Evolutionary conservation across 2,113 vertebrate genomes (phyloP), one percentile per base, ranked within the genome.

Genomic region (Siphamia tubifer): DNA sequence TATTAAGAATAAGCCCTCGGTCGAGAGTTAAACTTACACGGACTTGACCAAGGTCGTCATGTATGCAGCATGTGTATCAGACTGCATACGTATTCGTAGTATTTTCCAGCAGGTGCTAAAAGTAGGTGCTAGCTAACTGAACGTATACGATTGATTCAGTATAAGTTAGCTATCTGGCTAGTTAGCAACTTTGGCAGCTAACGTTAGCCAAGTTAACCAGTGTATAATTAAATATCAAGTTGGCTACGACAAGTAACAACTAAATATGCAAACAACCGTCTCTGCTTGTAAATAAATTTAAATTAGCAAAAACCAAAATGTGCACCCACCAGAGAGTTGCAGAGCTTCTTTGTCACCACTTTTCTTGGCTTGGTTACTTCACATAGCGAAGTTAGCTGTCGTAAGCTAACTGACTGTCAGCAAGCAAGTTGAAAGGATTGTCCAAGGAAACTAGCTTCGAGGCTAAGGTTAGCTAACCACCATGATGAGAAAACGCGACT

Each of bases 351-450:
- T 61, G 40, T 67, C 62, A 23, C 35, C 55, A 57, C 55, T 57
- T 67, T n/a, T 55, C 11, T 68, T 38, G 42, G 60, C 49, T 74
- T 9, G 38, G 19, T 57, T 27, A 76, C 53, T 60, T 84, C 66
- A 85, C 83, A 86, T 74, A 72, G 75, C 66, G 60, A 55, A 76
- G 58, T 81, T 84, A 86, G 85, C 85, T 57, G 53, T n/a, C 21
- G 48, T 24, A 40, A 79, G 77, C 77, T 86, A 82, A 66, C 62
- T 82, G 56, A 43, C 69, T 84, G 56, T 60, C 72, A 69, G 64
- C 54, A n/a, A 30, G 45, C 57, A 79, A 79, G 55, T 77, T 65
- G 48, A 67, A 62, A 47, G 56, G 52, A 66, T 54, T 68, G 61
- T 56, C 54, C 48, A 61, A 74, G 75, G 52, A 54, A 48, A 53